Base-by-base conservation (phyloP, 2,113 vertebrate species). In the Tinamus guttatus region DNA sequence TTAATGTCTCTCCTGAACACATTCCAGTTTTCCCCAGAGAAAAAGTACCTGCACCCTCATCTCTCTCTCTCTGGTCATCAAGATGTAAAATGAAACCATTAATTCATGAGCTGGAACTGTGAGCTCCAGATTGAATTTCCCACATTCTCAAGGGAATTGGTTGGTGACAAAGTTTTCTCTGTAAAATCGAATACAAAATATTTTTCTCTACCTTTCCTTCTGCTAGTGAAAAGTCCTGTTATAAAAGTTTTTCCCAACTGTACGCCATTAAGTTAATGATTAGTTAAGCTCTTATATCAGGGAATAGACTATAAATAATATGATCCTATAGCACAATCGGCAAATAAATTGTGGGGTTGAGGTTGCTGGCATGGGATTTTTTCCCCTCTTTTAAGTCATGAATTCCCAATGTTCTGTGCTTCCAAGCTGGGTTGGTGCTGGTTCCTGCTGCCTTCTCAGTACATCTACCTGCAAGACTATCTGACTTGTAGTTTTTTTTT, bases 11-110 rank as follows among this genome's bases (percentile, higher is more conserved):
- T 68, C 1, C 20, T 19, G 73, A 94, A 65, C 95, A 89, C 94
- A 90, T 38, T 8, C 64, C 80, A 20, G 90, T 75, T 97, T 93
- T 96, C 90, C 43, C 52, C 13, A 85, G 41, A 65, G 80, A 90
- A 51, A 7, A 70, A 62, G 74, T 79, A 95, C 84, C 95, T 77
- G 65, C 67, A 7, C 74, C 83, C 62, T 60, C 4, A 0, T 38
- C 76, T 51, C 47, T 88, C 77, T 86, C 80, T 90, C 69, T n/a
- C 65, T 76, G 83, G 70, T 80, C 89, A 85, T 65, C 32, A 15
- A 4, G 62, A 63, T 45, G 85, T 87, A 91, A 89, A 93, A n/a
- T 0, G 3, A 96, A 92, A n/a, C 91, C 67, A 65, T 25, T 5
- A 11, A 64, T 49, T 78, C 45, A 62, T 0, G 1, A 81, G 73